Evolutionary conservation across 2,888 invertebrate species (phyloP).

Genomic region (Cynaeus angustus): DNA sequence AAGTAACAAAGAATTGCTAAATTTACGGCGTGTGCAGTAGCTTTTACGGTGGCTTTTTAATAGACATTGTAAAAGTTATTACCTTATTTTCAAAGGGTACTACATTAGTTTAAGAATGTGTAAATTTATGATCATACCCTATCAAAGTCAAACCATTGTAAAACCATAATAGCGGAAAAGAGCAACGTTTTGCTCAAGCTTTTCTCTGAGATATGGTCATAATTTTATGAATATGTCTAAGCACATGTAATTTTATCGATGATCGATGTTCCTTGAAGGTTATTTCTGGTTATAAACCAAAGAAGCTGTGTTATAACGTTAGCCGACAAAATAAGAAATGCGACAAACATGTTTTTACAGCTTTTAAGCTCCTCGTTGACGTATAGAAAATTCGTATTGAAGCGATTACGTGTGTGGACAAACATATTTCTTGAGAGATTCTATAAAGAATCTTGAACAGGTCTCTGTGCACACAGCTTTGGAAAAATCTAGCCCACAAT

Average conservation of each 20-base stretch:
- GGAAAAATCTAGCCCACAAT: too few species aligned
- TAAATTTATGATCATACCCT: slow-evolving; percentile 47
- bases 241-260: slow-evolving; percentile 38
- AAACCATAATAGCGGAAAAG: slow-evolving; percentile 33
- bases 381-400: background rate
- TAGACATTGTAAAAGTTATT: slow-evolving; percentile 49
- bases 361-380: slow-evolving; percentile 11
- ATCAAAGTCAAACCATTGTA: slow-evolving; percentile 48
- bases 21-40: slow-evolving; percentile 37
- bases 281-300: slow-evolving; percentile 9
- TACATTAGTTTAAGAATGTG: slow-evolving; percentile 50
- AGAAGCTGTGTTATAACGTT: background rate
- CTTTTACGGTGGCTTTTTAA: slow-evolving; percentile 46
- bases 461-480: too few species aligned
- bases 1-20: slow-evolving; percentile 34
- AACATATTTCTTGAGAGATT: too few species aligned
- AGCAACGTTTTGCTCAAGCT: slow-evolving; percentile 35
- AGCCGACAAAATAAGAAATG: slow-evolving; percentile 10
- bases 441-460: too few species aligned
- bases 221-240: slow-evolving; percentile 34
- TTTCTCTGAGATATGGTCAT: slow-evolving; percentile 27
- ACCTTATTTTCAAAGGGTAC: slow-evolving; percentile 44
- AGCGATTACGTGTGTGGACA: background rate
- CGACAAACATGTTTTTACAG: slow-evolving; percentile 29
- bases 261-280: slow-evolving; percentile 24